Evolutionary conservation across 2,113 vertebrate genomes (phyloP).

Genomic region (Psittacula cyanocephala): DNA sequence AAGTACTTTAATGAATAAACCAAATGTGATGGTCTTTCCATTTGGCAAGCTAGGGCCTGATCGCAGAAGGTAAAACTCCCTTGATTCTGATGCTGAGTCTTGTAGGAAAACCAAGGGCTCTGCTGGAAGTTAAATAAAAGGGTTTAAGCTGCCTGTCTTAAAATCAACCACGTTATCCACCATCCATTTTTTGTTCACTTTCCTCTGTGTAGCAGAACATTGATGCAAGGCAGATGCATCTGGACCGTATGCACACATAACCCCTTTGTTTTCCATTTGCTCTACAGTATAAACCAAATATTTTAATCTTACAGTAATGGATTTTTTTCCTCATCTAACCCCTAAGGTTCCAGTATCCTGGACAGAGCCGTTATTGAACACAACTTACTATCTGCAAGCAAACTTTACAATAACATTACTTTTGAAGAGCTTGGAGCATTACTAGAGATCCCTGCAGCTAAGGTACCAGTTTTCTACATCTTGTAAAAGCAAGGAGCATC

Average conservation of each 20-base stretch:
- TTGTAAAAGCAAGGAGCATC: background rate
- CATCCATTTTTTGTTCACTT: background rate
- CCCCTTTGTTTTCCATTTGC: background rate
- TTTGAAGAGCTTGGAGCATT: conserved; percentile 97
- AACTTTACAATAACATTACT: conserved; percentile 99
- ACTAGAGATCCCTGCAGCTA: conserved; percentile 97
- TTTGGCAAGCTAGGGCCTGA: background rate
- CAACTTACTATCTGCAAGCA: conserved; percentile 96
- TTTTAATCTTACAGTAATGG: background rate
- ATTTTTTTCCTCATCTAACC: background rate
- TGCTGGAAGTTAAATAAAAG: background rate
- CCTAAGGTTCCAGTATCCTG: conserved; percentile 93
- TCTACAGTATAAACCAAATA: background rate
- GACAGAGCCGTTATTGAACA: conserved; percentile 99
- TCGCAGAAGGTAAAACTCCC: background rate
- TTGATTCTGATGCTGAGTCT: background rate
- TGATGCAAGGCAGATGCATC: background rate
- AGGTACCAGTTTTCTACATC: conserved; percentile 72
- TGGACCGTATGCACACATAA: background rate
- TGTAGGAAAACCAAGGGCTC: background rate
- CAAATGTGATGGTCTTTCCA: background rate
- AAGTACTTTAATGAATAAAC: background rate
- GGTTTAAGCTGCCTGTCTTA: background rate
- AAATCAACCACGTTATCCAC: accelerated
- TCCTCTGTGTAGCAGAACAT: accelerated